A percentile compares a stretch with the other conserved stretches of the same genome.
These are phyloP conservation scores for Mamestra configurata DNA, from an alignment of 1,140 invertebrate species.

Conservation along the genomic window DNA sequence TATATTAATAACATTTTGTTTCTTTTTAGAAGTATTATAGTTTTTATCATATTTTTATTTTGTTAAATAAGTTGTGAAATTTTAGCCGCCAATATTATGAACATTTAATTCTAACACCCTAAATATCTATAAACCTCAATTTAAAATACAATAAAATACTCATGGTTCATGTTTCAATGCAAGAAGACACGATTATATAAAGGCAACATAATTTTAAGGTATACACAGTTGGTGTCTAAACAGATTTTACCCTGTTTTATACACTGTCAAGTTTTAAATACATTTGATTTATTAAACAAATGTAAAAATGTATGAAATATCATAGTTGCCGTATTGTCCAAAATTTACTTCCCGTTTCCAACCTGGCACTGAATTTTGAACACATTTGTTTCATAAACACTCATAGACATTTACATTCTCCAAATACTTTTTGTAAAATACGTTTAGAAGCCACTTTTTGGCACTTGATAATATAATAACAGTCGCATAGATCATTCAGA, in stretches of 20 bases:
- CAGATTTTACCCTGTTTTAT: slow-evolving; percentile 46
- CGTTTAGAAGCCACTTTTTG: slow-evolving; percentile 66
- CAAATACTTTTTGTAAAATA: slow-evolving; percentile 54
- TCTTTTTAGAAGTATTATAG: slow-evolving; percentile 19
- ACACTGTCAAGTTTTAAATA: slow-evolving; percentile 11
- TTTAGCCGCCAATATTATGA: slow-evolving; percentile 25
- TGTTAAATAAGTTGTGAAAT: slow-evolving; percentile 17
- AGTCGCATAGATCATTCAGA: slow-evolving; percentile 29
- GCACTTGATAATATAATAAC: slow-evolving; percentile 60
- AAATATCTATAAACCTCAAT: slow-evolving; percentile 1
- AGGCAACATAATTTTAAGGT: slow-evolving; percentile 46
- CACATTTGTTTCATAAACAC: slow-evolving; percentile 58
- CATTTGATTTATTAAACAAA: slow-evolving; percentile 3
- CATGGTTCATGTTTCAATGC: slow-evolving; percentile 41
- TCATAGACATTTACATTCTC: slow-evolving; percentile 32
- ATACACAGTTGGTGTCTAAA: slow-evolving; percentile 29
- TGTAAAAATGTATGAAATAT: slow-evolving; percentile 21
- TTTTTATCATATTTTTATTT: neutral
- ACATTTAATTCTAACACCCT: slow-evolving; percentile 9
- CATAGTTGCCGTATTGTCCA: slow-evolving; percentile 58
- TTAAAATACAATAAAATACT: slow-evolving; percentile 47
- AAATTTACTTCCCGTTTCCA: slow-evolving; percentile 50
- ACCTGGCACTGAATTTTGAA: slow-evolving; percentile 66
- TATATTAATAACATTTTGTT: slow-evolving; percentile 4
- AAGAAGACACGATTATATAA: slow-evolving; percentile 46